phyloP scores from a whole-genome alignment of 1,140 invertebrate genomes.

The Heliconius eleuchia region DNA sequence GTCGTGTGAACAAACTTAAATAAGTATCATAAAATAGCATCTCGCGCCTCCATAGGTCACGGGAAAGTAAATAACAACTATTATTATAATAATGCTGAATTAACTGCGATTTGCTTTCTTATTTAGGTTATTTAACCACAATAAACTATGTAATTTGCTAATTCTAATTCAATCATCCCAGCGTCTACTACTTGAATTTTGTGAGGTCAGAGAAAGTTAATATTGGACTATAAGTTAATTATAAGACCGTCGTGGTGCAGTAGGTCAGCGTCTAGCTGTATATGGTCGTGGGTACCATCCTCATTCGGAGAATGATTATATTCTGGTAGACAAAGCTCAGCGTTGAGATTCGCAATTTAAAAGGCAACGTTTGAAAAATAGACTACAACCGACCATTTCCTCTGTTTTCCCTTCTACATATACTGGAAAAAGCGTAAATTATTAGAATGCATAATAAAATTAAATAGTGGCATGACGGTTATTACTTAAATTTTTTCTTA shows the following conservation, averaged over 20 bases:
- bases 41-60: slow-evolving; percentile 28
- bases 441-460: no score
- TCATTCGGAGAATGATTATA: background rate
- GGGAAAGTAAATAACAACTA: slow-evolving; percentile 38
- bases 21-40: background rate
- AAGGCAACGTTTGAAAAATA: no score
- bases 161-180: background rate
- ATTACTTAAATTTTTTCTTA: no score
- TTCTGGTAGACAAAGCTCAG: no score
- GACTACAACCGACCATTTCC: no score
- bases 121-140: slow-evolving; percentile 11
- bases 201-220: background rate
- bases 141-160: background rate
- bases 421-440: no score
- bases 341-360: no score
- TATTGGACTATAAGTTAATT: background rate
- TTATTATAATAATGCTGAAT: slow-evolving; percentile 15
- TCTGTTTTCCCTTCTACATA: no score
- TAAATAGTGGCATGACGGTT: no score
- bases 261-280: no score
- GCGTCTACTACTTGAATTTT: background rate
- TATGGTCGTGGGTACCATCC: background rate
- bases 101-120: slow-evolving; percentile 23
- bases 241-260: background rate
- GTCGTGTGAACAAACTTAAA: slow-evolving; percentile 23